Conservation (phyloP, 2,888 invertebrate genomes). For the Gryllus longicercus region DNA sequence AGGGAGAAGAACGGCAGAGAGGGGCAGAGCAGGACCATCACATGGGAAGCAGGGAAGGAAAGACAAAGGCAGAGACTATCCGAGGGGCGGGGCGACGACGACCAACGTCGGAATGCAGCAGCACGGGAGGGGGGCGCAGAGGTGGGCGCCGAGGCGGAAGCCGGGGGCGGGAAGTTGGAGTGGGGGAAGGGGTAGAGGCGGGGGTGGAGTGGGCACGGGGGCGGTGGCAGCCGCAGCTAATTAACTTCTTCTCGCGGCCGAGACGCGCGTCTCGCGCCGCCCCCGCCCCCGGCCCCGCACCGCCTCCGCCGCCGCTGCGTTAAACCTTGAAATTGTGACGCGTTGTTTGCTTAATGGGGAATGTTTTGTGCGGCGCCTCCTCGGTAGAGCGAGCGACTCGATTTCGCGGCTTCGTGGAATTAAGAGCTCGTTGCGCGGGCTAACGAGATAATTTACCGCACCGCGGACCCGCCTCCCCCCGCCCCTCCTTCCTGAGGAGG, state of each 20-base stretch:
- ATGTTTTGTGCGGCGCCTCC: background rate
- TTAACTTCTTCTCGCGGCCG: slow-evolving; percentile 17
- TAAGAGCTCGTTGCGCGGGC: background rate
- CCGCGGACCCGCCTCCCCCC: background rate
- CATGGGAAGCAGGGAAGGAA: no score
- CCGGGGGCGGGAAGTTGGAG: no score
- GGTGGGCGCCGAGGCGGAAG: no score
- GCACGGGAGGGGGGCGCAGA: no score
- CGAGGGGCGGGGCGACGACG: no score
- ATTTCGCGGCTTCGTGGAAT: slow-evolving; percentile 9
- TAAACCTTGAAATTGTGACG: slow-evolving; percentile 8
- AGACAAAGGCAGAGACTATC: no score
- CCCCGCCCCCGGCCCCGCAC: background rate
- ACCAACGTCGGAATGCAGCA: no score
- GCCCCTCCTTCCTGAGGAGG: background rate
- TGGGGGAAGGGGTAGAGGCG: background rate
- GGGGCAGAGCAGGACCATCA: no score
- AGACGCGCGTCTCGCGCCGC: background rate
- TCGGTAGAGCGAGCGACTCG: slow-evolving; percentile 5
- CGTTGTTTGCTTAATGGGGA: slow-evolving; percentile 17
- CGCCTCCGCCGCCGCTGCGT: background rate
- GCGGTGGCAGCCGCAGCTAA: background rate
- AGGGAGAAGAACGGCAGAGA: no score
- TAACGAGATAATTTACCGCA: slow-evolving; percentile 17
- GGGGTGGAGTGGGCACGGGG: no score